Evolutionary conservation across 2,797 vertebrate genomes (phyloP), one percentile per base, ranked within the genome.

Genomic region (Microctenopoma steveboyesi): DNA sequence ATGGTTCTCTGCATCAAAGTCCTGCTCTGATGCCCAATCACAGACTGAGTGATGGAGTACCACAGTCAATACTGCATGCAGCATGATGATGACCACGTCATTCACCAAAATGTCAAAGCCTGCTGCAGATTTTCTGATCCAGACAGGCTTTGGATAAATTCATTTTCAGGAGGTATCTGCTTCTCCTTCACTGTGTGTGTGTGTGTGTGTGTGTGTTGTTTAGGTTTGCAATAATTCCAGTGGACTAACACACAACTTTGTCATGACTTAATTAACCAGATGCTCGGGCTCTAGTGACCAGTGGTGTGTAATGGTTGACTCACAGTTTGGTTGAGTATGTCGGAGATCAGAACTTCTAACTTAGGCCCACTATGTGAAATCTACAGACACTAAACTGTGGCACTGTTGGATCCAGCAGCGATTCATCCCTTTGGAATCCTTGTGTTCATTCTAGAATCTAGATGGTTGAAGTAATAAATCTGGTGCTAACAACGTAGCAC

Each of bases 81-180:
- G 67, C 73, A 79, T 56, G 76, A 85, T 86, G 71, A 79, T 77
- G 86, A 81, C 78, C 81, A 75, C 62, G 57, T 83, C 83, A 84
- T 84, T 48, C 68, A 69, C 63, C 68, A 62, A 86, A 86, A 90
- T 88, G 81, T 89, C 81, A 85, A 72, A 47, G 63, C 74, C 84
- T 81, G 77, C 71, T 78, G 62, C 73, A 75, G 57, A 74, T 76
- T 86, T 76, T 86, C 55, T 74, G 55, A 66, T 80, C 30, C 64
- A 74, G 50, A 69, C 46, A 11, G 16, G 40, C 47, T 42, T 8
- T 64, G 52, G 49, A 63, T 78, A 35, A 62, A 72, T 78, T 64
- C 39, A 7, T 47, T 33, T 55, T 68, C 8, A 10, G 33, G 50
- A 43, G 51, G 7, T 49, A 60, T 72, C 68, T 71, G 49, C 54